Evolutionary conservation across 2,888 invertebrate genomes (phyloP), one percentile per base, ranked within the genome.

Genomic region (Heteromyza rotundicornis): DNA sequence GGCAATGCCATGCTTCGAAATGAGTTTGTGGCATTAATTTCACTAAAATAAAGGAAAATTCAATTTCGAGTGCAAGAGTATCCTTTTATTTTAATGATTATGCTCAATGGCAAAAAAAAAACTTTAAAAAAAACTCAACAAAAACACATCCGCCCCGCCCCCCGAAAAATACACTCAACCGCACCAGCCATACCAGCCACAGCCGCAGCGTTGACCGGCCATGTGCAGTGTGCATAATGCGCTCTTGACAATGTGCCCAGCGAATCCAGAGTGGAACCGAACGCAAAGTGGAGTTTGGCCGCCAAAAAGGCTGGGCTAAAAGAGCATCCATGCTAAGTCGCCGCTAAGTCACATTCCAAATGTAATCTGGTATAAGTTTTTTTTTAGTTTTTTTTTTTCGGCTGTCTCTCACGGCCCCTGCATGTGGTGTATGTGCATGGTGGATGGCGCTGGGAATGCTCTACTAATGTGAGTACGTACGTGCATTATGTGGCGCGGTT

Each of bases 281-380:
- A 40, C 12, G 16, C 16, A 40, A 40, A 40, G 20, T 47, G 7
- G 47, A 47, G 3, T 19, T 5, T 47, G 40, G 10, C 40, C 40
- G 40, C 10, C 12, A 40, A n/a, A 7, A 40, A n/a, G 12, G n/a
- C 14, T n/a, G n/a, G n/a, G n/a, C n/a, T 40, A 40, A 40, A 7
- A 40, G 40, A 40, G 40, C 12, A 3, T 40, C n/a, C 12, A 32
- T 32, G 19, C 47, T 5, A 47, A 47, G 20, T 47, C 47, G 10
- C 8, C 47, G 17, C 50, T 22, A 57, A 50, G 57, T 50, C 23
- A 50, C 35, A 27, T 59, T 8, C n/a, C 22, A 44, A 59, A 35
- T 57, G 57, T 47, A 40, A 27, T 61, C 59, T 23, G 19, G n/a
- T 57, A 23, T n/a, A n/a, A n/a, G n/a, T n/a, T n/a, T n/a, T n/a